phyloP scores from a whole-genome alignment of 2,113 vertebrate genomes.

The Pterocles gutturalis region DNA sequence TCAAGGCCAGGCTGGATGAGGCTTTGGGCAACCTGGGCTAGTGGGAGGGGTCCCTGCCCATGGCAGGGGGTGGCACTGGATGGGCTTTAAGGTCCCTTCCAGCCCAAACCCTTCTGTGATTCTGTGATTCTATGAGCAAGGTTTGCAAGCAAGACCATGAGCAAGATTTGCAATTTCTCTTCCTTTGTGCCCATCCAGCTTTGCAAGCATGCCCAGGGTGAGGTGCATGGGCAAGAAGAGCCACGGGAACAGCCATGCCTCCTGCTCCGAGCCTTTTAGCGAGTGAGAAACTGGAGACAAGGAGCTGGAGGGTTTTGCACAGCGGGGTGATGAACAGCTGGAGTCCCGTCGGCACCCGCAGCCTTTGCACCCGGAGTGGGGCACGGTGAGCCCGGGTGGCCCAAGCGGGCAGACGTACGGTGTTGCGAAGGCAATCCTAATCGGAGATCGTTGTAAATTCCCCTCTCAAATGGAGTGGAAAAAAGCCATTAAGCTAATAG shows the following conservation, averaged over 20 bases:
- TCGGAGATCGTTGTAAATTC: conserved; percentile 56
- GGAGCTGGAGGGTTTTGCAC: neutral
- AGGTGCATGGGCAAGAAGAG: neutral
- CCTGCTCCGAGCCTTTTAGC: neutral
- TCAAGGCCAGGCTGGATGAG: too few relatives aligned
- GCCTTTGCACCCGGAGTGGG: neutral
- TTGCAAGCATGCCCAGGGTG: neutral
- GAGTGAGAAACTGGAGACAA: accelerated
- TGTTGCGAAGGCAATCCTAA: conserved; percentile 18
- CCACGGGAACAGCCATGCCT: neutral
- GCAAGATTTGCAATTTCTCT: neutral
- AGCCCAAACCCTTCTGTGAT: too few relatives aligned
- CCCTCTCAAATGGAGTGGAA: conserved; percentile 69
- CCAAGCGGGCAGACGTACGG: accelerated
- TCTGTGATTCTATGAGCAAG: too few relatives aligned
- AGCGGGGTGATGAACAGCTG: accelerated
- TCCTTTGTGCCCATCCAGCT: neutral
- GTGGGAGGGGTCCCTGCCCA: too few relatives aligned
- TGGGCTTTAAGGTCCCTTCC: too few relatives aligned
- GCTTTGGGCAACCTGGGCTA: too few relatives aligned
- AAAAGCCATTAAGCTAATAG: conserved; percentile 65
- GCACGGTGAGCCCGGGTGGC: neutral
- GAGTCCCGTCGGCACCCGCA: neutral
- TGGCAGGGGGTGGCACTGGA: too few relatives aligned
- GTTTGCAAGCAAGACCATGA: neutral